Evolutionary conservation across 2,797 vertebrate genomes (phyloP).

Genomic region (Eutrigla gurnardus): DNA sequence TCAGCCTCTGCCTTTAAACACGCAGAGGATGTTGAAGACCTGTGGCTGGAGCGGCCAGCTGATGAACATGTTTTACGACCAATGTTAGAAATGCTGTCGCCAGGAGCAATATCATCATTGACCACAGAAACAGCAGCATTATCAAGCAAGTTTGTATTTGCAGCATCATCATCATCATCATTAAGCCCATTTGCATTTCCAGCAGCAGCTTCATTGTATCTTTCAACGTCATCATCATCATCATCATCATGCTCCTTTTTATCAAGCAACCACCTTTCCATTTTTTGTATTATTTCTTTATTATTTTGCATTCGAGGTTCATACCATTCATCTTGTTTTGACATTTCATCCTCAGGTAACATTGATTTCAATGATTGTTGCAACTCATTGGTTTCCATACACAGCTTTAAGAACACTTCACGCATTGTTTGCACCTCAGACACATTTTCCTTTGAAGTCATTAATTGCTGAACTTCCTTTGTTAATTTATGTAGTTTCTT

Average conservation of each 20-base stretch:
- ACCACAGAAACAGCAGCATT: background rate
- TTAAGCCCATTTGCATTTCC: too few relatives aligned
- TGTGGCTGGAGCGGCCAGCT: background rate
- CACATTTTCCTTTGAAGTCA: background rate
- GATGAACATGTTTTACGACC: conserved; percentile 7
- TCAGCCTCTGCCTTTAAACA: conserved; percentile 23
- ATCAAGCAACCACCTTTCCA: background rate
- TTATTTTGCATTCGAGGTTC: background rate
- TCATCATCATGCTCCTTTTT: background rate
- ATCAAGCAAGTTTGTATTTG: background rate
- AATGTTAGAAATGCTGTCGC: background rate
- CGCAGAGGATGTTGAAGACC: conserved; percentile 21
- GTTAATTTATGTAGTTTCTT: background rate
- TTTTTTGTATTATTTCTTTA: background rate
- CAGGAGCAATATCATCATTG: background rate
- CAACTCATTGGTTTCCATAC: background rate
- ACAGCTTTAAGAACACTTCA: background rate
- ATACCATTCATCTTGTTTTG: background rate
- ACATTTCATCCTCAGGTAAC: background rate
- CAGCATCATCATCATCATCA: too few relatives aligned
- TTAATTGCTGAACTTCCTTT: background rate
- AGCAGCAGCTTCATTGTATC: too few relatives aligned
- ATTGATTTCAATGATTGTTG: background rate
- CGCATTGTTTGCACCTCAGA: background rate
- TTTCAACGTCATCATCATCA: background rate